phyloP scores from a whole-genome alignment of 1,140 invertebrate species.

The Meloidogyne floridensis region DNA sequence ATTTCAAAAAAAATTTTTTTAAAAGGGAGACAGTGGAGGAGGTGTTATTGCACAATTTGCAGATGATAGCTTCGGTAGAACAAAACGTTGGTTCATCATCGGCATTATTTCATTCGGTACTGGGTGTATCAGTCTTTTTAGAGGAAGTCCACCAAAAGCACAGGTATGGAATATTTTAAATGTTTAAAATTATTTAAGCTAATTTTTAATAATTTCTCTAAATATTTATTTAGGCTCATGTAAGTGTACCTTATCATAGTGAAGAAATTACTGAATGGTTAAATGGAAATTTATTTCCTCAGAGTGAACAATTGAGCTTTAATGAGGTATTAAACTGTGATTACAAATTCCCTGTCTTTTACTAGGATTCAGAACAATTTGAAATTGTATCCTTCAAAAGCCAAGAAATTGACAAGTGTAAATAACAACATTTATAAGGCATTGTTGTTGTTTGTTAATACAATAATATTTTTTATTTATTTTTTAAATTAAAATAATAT shows the following conservation, averaged over 20 bases:
- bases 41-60: background rate
- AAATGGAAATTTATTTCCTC: background rate
- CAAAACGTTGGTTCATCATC: background rate
- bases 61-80: background rate
- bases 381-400: background rate
- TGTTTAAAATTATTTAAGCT: background rate
- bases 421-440: background rate
- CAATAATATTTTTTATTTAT: too few species aligned
- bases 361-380: background rate
- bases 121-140: background rate
- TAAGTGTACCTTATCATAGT: background rate
- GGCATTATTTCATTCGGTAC: background rate
- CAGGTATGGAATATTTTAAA: background rate
- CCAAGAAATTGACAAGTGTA: background rate
- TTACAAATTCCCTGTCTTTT: background rate
- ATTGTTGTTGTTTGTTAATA: too few species aligned
- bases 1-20: background rate
- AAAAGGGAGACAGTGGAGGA: slow-evolving; percentile 5
- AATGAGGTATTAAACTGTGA: background rate
- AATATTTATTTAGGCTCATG: background rate
- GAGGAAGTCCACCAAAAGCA: background rate
- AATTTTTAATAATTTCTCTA: background rate
- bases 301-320: background rate
- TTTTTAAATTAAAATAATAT: too few species aligned
- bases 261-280: background rate